A percentile compares a stretch with the other conserved stretches of the same genome.
phyloP scores from a whole-genome alignment of 2,888 invertebrate genomes.

The Hyles lineata region DNA sequence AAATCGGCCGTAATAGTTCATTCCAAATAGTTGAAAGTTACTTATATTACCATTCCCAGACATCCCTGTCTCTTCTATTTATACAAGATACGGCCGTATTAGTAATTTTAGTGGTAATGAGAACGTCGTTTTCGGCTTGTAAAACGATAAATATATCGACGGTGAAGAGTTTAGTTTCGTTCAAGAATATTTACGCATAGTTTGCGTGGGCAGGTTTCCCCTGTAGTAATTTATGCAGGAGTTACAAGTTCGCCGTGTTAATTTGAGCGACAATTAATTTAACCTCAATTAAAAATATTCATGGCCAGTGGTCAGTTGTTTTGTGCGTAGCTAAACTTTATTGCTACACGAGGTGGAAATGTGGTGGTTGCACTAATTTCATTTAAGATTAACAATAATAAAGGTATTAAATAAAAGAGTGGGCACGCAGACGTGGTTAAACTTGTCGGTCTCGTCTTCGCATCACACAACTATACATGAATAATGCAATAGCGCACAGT shows the following conservation, averaged over 20 bases:
- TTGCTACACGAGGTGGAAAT: background rate
- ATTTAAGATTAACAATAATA: slow-evolving; percentile 12
- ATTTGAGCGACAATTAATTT: slow-evolving; percentile 75
- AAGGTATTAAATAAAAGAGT: background rate
- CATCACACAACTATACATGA: slow-evolving; percentile 45
- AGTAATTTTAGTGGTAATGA: slow-evolving; percentile 32
- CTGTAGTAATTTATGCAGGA: slow-evolving; percentile 27
- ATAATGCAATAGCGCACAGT: slow-evolving; percentile 50
- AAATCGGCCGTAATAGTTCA: background rate
- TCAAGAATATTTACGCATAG: background rate
- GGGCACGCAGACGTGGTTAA: slow-evolving; percentile 11
- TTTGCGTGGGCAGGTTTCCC: background rate
- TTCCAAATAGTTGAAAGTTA: slow-evolving; percentile 33
- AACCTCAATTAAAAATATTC: slow-evolving; percentile 74
- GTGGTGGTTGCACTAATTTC: background rate
- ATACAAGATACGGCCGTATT: slow-evolving; percentile 33
- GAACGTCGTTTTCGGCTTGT: slow-evolving; percentile 31
- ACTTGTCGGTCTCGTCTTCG: slow-evolving; percentile 49
- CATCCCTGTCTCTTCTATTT: slow-evolving; percentile 40
- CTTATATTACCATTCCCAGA: slow-evolving; percentile 47
- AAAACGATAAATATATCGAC: slow-evolving; percentile 16
- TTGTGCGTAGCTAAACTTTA: slow-evolving; percentile 19
- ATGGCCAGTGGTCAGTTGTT: slow-evolving; percentile 48
- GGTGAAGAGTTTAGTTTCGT: background rate
- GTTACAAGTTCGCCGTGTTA: slow-evolving; percentile 55